Evolutionary conservation across 2,888 invertebrate genomes (phyloP).

Genomic region (Mechanitis mazaeus): DNA sequence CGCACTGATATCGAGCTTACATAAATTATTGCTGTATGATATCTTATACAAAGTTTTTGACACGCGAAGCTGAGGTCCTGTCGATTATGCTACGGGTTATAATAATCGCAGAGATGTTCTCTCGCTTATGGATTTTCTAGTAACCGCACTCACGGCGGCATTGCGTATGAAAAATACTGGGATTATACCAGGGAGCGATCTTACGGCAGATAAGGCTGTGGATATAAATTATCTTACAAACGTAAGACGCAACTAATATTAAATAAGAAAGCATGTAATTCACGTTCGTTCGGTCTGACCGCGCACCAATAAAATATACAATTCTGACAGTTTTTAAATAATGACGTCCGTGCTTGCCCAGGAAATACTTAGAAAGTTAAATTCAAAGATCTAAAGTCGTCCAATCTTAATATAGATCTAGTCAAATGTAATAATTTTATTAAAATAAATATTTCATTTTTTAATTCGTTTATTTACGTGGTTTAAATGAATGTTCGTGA

Average conservation of each 20-base stretch:
- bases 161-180: slow-evolving; percentile 72
- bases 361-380: slow-evolving; percentile 71
- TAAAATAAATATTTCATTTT: slow-evolving; percentile 2
- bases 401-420: slow-evolving; percentile 49
- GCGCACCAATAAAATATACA: slow-evolving; percentile 68
- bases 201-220: slow-evolving; percentile 60
- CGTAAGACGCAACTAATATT: slow-evolving; percentile 73
- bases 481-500: slow-evolving; percentile 35
- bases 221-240: slow-evolving; percentile 74
- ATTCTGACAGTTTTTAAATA: slow-evolving; percentile 76
- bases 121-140: slow-evolving; percentile 64
- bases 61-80: slow-evolving; percentile 25
- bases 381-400: slow-evolving; percentile 52
- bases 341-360: slow-evolving; percentile 64
- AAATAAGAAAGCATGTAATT: slow-evolving; percentile 76
- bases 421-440: slow-evolving; percentile 39
- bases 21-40: slow-evolving; percentile 42
- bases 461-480: slow-evolving; percentile 13
- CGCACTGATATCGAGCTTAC: slow-evolving; percentile 25
- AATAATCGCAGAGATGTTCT: slow-evolving; percentile 62
- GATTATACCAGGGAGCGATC: slow-evolving; percentile 74
- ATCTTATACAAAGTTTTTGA: slow-evolving; percentile 26
- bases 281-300: slow-evolving; percentile 65
- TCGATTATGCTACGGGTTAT: slow-evolving; percentile 27
- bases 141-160: slow-evolving; percentile 43